A percentile compares a stretch with the other conserved stretches of the same genome.
Conservation (phyloP, 2,113 vertebrate species). For the Dryoscopus gambensis region DNA sequence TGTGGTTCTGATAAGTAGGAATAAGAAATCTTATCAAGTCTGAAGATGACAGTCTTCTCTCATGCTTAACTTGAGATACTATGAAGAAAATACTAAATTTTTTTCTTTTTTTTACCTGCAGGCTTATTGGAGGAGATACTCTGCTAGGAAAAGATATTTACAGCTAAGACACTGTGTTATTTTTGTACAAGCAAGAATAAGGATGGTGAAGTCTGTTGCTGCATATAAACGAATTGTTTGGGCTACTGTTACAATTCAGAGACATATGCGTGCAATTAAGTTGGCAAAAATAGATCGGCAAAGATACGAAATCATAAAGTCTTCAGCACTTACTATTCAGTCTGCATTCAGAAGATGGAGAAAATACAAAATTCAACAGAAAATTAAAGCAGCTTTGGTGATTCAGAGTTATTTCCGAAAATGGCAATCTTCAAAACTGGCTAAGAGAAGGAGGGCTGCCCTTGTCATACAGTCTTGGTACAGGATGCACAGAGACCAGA, state of each 20-base stretch:
- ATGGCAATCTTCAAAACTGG: constrained; percentile 66
- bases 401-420: constrained; percentile 79
- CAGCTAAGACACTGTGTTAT: constrained; percentile 68
- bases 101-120: constrained; percentile 13
- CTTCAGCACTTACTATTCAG: constrained; percentile 74
- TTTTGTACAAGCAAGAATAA: constrained; percentile 79
- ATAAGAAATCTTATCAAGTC: neutral
- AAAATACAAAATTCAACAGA: constrained; percentile 43
- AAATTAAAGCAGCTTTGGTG: constrained; percentile 64
- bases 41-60: neutral
- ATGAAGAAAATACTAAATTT: neutral
- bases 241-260: constrained; percentile 78
- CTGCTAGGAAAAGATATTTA: constrained; percentile 69
- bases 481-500: constrained; percentile 61
- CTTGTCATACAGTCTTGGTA: constrained; percentile 86
- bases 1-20: neutral
- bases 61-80: neutral
- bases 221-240: constrained; percentile 65
- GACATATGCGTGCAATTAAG: constrained; percentile 56
- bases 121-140: constrained; percentile 81
- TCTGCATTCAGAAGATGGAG: constrained; percentile 79
- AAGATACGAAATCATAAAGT: constrained; percentile 65
- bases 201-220: constrained; percentile 73
- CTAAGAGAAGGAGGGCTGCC: constrained; percentile 64
- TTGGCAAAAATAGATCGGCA: constrained; percentile 61